These are phyloP conservation scores for Pristionchus fissidentatus DNA, from an alignment of 2,888 invertebrate species.

Conservation along the genomic window DNA sequence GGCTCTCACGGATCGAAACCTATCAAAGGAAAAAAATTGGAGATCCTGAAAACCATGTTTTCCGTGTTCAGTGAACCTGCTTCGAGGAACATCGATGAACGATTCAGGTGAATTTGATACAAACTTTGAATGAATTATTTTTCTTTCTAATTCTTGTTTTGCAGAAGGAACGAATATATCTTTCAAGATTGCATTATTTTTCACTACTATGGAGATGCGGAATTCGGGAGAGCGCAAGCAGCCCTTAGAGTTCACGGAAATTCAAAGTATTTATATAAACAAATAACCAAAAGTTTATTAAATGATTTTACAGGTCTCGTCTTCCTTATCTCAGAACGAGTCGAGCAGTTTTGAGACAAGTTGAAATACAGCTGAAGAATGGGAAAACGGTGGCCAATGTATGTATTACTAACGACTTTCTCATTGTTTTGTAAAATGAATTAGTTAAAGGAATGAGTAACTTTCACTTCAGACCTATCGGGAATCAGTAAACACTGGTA, in stretches of 20 bases:
- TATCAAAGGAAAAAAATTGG: background rate
- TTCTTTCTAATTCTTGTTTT: background rate
- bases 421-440: too few relatives aligned
- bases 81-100: background rate
- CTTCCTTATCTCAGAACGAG: too few relatives aligned
- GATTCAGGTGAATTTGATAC: background rate
- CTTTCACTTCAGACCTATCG: too few relatives aligned
- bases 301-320: too few relatives aligned
- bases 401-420: too few relatives aligned
- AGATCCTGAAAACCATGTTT: background rate
- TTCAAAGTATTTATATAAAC: background rate
- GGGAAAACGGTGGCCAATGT: too few relatives aligned
- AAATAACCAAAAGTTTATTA: too few relatives aligned
- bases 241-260: background rate
- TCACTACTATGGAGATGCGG: background rate
- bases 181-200: background rate
- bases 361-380: too few relatives aligned
- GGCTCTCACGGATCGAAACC: background rate
- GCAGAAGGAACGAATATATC: slow-evolving; percentile 4
- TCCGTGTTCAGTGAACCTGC: background rate
- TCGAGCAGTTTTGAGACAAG: too few relatives aligned
- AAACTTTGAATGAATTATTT: too few relatives aligned
- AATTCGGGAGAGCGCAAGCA: background rate
- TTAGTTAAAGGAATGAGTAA: too few relatives aligned
- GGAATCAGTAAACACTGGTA: too few relatives aligned